Conservation (phyloP, 2,797 vertebrate genomes). For the Dicrostonyx torquatus region DNA sequence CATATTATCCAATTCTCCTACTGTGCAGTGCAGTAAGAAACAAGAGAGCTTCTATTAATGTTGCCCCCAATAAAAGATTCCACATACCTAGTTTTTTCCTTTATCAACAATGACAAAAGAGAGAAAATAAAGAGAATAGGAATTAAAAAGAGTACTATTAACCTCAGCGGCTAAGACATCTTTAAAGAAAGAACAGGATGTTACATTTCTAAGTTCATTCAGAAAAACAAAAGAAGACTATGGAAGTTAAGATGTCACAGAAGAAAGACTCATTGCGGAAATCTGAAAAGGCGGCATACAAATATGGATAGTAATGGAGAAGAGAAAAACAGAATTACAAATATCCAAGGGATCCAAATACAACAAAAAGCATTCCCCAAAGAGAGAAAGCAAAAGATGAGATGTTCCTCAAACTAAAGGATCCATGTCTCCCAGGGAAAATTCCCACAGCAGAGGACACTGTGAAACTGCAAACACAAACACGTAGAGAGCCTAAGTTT, state of each 20-base stretch:
- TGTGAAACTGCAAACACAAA: conserved; percentile 26
- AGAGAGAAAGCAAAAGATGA: background rate
- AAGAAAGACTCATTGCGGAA: conserved; percentile 2
- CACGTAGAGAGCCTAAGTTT: background rate
- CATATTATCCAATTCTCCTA: background rate
- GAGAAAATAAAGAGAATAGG: background rate
- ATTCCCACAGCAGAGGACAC: background rate
- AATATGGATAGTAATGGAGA: background rate
- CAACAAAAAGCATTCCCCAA: conserved; percentile 17
- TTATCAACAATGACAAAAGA: background rate
- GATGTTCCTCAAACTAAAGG: background rate
- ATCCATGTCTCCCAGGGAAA: conserved; percentile 3
- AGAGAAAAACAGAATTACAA: conserved; percentile 20
- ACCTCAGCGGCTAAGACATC: conserved; percentile 9
- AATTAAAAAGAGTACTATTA: background rate
- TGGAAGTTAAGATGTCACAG: conserved; percentile 23
- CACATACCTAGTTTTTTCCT: background rate
- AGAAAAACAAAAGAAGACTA: background rate
- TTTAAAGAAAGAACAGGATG: conserved; percentile 12
- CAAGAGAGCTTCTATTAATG: background rate
- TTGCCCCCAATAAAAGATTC: background rate
- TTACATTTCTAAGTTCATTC: conserved; percentile 43
- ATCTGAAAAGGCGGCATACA: background rate
- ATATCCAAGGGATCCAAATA: background rate
- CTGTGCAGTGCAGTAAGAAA: background rate